Evolutionary conservation across 2,797 vertebrate genomes (phyloP).

Genomic region (Phalloptychus januarius): DNA sequence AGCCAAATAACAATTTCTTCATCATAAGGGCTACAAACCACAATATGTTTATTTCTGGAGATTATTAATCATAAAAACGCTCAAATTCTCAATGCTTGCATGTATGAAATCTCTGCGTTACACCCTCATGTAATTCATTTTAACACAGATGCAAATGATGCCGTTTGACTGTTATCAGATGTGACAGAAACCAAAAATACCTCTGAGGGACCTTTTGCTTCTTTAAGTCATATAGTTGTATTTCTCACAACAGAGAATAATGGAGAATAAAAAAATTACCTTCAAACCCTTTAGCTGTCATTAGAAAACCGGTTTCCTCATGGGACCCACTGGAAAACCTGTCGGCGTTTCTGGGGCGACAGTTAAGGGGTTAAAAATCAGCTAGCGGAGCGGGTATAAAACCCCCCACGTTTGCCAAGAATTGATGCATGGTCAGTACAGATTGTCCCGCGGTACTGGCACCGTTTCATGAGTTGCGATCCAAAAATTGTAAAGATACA

Average conservation of each 20-base stretch:
- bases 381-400: not conserved
- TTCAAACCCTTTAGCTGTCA: not conserved
- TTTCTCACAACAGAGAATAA: not conserved
- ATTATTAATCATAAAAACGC: not conserved
- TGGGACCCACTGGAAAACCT: too few species aligned
- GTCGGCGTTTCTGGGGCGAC: too few species aligned
- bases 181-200: not conserved
- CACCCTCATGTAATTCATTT: too few species aligned
- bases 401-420: not conserved
- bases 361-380: not conserved
- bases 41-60: not conserved
- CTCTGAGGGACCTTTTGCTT: not conserved
- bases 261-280: not conserved
- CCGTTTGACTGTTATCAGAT: not conserved
- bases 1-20: not conserved
- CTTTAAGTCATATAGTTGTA: not conserved
- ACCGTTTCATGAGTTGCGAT: not conserved
- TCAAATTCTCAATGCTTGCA: not conserved
- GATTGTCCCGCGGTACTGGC: not conserved
- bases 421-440: not conserved
- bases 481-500: not conserved
- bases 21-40: not conserved
- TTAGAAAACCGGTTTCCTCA: too few species aligned
- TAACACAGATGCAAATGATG: not conserved
- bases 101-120: not conserved